Base-by-base conservation (phyloP, 2,888 invertebrate species). In the Cantharis nigra region DNA sequence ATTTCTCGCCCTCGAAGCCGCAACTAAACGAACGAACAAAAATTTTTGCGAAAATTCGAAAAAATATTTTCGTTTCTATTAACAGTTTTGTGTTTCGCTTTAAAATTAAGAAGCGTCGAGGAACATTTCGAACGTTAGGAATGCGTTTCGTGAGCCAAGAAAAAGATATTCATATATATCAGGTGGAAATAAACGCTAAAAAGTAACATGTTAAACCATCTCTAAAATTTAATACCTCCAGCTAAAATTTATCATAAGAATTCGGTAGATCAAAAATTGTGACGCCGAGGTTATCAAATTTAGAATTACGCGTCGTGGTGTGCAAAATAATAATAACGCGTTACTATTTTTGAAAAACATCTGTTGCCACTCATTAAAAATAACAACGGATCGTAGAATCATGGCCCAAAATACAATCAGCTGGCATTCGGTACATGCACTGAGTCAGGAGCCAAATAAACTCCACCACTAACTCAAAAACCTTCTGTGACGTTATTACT, bases 301-400 rank as follows among this genome's bases (percentile, higher is more conserved):
- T 80, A 78, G 78, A 70, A 74, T 49, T 74, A 76, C 76, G 77
- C 81, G 81, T 80, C 79, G 81, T 80, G 80, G 76, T 76, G 81
- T 78, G 49, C 49, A 49, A 49, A 49, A 82, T 82, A 82, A 82
- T 81, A 81, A 81, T 77, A 82, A 81, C 80, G 81, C 79, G 78
- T 13, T 81, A 80, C 82, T 83, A 83, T 83, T 83, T 83, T 83
- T 78, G 82, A 81, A 81, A 85, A 86, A 86, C 86, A 86, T 86
- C 86, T 87, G 86, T 86, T 86, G 85, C 82, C 85, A 82, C 82
- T 83, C 82, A 84, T 85, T 85, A 85, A 86, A 86, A 86, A 85
- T 86, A 86, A 83, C 83, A 83, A 81, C 83, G 81, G 79, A 79
- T 81, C 81, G 82, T 82, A 82, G 83, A 84, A 86, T 86, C 87